phyloP scores from a whole-genome alignment of 2,113 vertebrate species.

The Solenodon paradoxus region DNA sequence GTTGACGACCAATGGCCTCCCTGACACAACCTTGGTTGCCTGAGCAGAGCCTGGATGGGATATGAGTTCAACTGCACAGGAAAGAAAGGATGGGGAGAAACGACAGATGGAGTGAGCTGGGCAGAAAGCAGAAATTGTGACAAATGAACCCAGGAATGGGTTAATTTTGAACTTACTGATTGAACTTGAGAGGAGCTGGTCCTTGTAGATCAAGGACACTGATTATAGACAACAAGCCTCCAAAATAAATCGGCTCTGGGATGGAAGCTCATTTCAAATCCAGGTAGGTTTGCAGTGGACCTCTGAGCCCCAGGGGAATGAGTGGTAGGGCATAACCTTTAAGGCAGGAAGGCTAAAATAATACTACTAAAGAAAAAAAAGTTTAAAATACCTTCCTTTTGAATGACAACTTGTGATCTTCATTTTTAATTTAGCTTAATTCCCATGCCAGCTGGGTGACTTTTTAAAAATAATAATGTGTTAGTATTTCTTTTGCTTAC shows the following conservation, averaged over 20 bases:
- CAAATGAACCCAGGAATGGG: background rate
- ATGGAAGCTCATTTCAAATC: background rate
- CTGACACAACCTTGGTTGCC: no score
- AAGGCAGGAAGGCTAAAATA: background rate
- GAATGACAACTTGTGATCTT: background rate
- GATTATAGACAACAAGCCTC: background rate
- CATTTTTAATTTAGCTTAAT: background rate
- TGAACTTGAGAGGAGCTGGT: slow-evolving; percentile 7
- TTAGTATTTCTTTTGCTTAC: no score
- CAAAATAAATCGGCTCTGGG: background rate
- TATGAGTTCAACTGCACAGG: rapidly evolving
- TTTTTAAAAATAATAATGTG: no score
- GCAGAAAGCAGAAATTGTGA: background rate
- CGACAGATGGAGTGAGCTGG: background rate
- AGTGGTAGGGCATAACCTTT: no score
- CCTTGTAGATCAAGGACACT: slow-evolving; percentile 45
- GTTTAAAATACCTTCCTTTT: background rate
- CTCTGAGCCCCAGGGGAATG: background rate
- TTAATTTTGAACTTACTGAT: slow-evolving; percentile 13
- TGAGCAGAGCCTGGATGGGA: background rate
- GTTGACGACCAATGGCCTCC: background rate
- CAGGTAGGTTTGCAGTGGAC: background rate
- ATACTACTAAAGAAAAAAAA: background rate
- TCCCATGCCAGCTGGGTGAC: background rate
- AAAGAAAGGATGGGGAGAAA: background rate